Percentiles rank a stretch among this genome's conserved stretches.
Evolutionary conservation across 1,140 invertebrate genomes (phyloP).

Genomic region (Coptotermes formosanus): DNA sequence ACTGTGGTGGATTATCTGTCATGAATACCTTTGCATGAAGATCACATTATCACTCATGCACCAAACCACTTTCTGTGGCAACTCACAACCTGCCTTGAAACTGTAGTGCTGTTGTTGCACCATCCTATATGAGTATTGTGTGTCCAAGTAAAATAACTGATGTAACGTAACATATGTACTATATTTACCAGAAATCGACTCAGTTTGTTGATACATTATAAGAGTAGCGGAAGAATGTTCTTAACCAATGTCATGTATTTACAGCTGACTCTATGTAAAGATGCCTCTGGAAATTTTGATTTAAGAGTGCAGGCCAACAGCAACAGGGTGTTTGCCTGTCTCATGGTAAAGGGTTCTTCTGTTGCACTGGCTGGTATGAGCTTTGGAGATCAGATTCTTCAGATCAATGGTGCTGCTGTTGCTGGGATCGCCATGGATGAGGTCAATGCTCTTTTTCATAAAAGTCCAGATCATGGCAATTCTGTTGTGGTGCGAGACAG

Average conservation of each 20-base stretch:
- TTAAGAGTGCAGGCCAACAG: slow-evolving; percentile 77
- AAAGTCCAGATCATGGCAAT: slow-evolving; percentile 72
- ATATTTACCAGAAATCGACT: too few relatives aligned
- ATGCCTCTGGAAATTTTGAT: slow-evolving; percentile 79
- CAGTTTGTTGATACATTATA: too few relatives aligned
- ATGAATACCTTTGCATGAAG: too few relatives aligned
- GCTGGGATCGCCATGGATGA: slow-evolving; percentile 85
- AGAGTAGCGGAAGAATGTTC: too few relatives aligned
- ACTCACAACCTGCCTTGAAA: too few relatives aligned
- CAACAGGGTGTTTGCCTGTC: slow-evolving; percentile 87
- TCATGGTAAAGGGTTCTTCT: slow-evolving; percentile 79
- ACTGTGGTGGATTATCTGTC: too few relatives aligned
- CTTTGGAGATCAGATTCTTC: slow-evolving; percentile 92
- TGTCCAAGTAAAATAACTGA: too few relatives aligned
- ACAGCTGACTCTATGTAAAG: slow-evolving; percentile 76
- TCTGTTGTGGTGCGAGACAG: slow-evolving; percentile 80
- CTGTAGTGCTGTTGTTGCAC: too few relatives aligned
- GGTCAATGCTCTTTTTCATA: slow-evolving; percentile 77
- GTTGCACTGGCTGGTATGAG: slow-evolving; percentile 80
- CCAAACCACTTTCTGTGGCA: too few relatives aligned
- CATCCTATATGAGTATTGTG: too few relatives aligned
- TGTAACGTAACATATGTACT: too few relatives aligned
- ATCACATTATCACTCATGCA: too few relatives aligned
- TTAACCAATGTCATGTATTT: neutral
- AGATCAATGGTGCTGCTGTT: slow-evolving; percentile 79